These are phyloP conservation scores for Oncopodura yosiiana DNA, from an alignment of 1,140 invertebrate species.

Conservation along the genomic window DNA sequence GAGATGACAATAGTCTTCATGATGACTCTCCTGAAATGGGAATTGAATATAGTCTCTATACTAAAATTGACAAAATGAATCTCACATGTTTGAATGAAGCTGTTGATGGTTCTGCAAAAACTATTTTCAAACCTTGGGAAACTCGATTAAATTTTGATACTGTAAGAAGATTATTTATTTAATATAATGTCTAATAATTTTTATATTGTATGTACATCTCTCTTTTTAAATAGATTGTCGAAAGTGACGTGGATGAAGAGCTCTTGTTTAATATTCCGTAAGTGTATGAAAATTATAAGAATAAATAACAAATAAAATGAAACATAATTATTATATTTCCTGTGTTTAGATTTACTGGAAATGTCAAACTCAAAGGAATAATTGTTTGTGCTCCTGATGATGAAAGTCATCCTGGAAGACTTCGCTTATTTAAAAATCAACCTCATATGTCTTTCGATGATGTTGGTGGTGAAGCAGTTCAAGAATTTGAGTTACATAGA, in stretches of 20 bases:
- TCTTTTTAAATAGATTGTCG: slow-evolving; percentile 61
- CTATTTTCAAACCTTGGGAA: slow-evolving; percentile 88
- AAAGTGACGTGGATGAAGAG: slow-evolving; percentile 91
- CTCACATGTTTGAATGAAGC: slow-evolving; percentile 83
- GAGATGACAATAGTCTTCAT: slow-evolving; percentile 44
- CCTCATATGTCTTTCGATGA: slow-evolving; percentile 92
- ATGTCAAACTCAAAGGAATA: slow-evolving; percentile 87
- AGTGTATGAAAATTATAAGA: slow-evolving; percentile 37
- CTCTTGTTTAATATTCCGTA: slow-evolving; percentile 88
- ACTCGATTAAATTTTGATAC: slow-evolving; percentile 62
- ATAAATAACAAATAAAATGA: not conserved
- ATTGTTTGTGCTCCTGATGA: slow-evolving; percentile 79
- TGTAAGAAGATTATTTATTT: slow-evolving; percentile 45
- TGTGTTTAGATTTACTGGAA: slow-evolving; percentile 67
- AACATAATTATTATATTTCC: slow-evolving; percentile 4
- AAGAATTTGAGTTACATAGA: slow-evolving; percentile 78
- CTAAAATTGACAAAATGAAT: slow-evolving; percentile 81
- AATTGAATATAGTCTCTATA: slow-evolving; percentile 73
- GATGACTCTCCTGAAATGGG: slow-evolving; percentile 63
- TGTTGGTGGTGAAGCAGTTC: slow-evolving; percentile 57
- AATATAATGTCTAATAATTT: slow-evolving; percentile 2
- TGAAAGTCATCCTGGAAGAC: slow-evolving; percentile 66
- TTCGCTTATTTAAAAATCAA: slow-evolving; percentile 87
- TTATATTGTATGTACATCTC: not conserved
- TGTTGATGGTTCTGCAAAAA: slow-evolving; percentile 70